Percentiles rank a stretch among this genome's conserved stretches.
Conservation (phyloP, 2,888 invertebrate species). For the Rhodophaea formosa region DNA sequence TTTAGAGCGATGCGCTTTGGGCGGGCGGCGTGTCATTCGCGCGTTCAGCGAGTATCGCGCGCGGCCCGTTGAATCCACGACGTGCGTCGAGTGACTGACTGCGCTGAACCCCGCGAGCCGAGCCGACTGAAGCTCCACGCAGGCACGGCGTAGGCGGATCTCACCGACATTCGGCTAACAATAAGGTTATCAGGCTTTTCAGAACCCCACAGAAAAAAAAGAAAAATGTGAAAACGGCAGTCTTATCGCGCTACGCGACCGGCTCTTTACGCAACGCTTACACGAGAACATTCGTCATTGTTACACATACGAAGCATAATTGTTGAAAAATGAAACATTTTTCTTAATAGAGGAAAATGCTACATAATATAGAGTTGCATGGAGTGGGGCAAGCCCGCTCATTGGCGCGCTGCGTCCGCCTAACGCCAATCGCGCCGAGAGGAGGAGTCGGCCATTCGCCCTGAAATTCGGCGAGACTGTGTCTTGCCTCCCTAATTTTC, state of each 20-base stretch:
- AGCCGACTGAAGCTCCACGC: conserved; percentile 15
- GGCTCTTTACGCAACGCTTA: conserved; percentile 16
- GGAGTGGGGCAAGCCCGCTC: conserved; percentile 67
- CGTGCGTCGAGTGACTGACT: conserved; percentile 28
- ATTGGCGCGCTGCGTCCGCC: conserved; percentile 64
- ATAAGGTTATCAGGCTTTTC: conserved; percentile 22
- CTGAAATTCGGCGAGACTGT: conserved; percentile 64
- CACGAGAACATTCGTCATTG: conserved; percentile 9
- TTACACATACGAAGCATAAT: conserved; percentile 27
- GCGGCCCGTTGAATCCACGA: conserved; percentile 37
- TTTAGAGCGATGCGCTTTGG: conserved; percentile 33
- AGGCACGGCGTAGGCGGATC: conserved; percentile 22
- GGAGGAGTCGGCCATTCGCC: conserved; percentile 67
- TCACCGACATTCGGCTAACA: conserved; percentile 10
- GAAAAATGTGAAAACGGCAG: conserved; percentile 10
- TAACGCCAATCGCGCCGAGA: conserved; percentile 69
- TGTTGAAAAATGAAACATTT: conserved; percentile 41
- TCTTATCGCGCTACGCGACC: conserved; percentile 13
- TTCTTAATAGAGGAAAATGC: conserved; percentile 57
- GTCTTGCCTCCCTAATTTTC: conserved; percentile 53
- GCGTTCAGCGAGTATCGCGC: conserved; percentile 37
- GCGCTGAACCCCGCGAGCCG: neutral
- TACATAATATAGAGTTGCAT: conserved; percentile 46
- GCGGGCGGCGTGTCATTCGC: conserved; percentile 42
- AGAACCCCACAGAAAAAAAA: conserved; percentile 9